Evolutionary conservation across 2,797 vertebrate genomes (phyloP), one percentile per base, ranked within the genome.

Genomic region (Champsocephalus esox): DNA sequence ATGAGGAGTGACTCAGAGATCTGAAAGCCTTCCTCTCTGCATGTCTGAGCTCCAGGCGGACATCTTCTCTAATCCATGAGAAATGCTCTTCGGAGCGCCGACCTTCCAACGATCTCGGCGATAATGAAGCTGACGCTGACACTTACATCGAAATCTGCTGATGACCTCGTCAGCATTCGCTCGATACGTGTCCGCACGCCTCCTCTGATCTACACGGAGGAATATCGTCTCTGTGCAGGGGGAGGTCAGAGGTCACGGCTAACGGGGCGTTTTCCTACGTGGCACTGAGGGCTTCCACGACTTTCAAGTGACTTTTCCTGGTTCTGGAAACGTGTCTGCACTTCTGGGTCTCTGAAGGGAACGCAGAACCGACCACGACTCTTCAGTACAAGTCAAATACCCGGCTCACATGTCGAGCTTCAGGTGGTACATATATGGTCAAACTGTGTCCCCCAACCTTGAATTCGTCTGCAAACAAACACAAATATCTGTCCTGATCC

Each of bases 121-220:
- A 28, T 78, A 70, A 70, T 51, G 58, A 82, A 62, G n/a, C 5
- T 48, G 59, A 60, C 61, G 46, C 43, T n/a, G 74, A 77, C 46
- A 1, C 45, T 58, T 19, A 38, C 10, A 0, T 13, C 3, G 34
- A 80, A 45, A 44, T 9, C 55, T 0, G 19, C 49, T 21, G 69
- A 59, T 45, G 14, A 56, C 4, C 3, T 3, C 54, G 49, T 1
- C 17, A 1, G n/a, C 1, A 24, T 24, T 32, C 1, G 3, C 44
- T 52, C 21, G 3, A 50, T 49, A 32, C 1, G 8, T 10, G 34
- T 55, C 41, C 1, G 32, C 0, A 1, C 28, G 1, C 0, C 49
- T 46, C 34, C 4, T 71, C 19, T 68, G 67, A 51, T 64, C 55
- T 32, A 19, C 1, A 5, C 56, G 28, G 65, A 46, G 9, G 63